Percentiles rank a stretch among this genome's conserved stretches.
Evolutionary conservation across 35 echinoderm and acorn worm genomes (phyloP).

Genomic region (Ptychodera flava): DNA sequence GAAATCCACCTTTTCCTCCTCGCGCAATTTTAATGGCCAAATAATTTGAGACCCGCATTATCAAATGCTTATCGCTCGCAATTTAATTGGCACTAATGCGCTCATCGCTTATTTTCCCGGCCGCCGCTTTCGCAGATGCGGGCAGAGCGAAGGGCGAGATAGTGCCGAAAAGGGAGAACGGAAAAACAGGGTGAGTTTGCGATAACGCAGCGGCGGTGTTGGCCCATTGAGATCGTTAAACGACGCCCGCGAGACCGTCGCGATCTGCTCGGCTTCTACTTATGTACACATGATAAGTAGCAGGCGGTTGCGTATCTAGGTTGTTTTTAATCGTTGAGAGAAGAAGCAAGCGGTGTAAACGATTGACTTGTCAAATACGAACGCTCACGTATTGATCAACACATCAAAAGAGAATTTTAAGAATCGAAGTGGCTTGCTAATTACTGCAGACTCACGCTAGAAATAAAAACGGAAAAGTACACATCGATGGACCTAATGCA

Average conservation of each 20-base stretch:
- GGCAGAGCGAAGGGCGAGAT: no score
- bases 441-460: no score
- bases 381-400: neutral
- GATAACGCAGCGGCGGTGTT: neutral
- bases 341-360: neutral
- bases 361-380: neutral
- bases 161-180: no score
- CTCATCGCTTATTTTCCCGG: neutral
- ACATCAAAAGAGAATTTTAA: no score
- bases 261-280: neutral
- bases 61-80: neutral
- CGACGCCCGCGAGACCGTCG: neutral
- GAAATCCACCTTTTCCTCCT: no score
- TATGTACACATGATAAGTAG: neutral
- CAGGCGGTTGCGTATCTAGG: neutral
- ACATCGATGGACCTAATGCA: no score
- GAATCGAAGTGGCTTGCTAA: no score
- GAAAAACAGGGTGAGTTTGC: no score
- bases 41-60: neutral
- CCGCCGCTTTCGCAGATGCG: no score
- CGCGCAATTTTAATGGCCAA: neutral
- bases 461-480: no score
- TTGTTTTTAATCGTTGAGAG: neutral
- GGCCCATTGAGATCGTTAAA: neutral
- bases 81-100: neutral